Base-by-base conservation (phyloP, 2,888 invertebrate species). In the Mycogona germanica region DNA sequence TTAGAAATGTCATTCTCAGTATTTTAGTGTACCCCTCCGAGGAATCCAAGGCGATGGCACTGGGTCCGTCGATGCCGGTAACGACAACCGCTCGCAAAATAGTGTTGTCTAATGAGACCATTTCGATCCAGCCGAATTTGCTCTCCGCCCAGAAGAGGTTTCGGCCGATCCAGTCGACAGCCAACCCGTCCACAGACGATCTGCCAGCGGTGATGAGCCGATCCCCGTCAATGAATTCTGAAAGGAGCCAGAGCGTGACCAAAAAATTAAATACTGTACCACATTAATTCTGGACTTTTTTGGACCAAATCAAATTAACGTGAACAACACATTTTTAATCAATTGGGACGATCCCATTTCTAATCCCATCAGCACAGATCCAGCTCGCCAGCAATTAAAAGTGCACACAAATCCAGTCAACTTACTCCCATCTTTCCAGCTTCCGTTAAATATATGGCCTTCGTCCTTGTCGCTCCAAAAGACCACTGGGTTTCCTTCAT, bases 121-220 rank as follows among this genome's bases (percentile, higher is more conserved):
- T 17, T 52, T 52, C 52, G 6, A 52, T 52, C 52, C 32, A 32
- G 2, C 45, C 44, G 46, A 23, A 30, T 30, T 19, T 29, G 35
- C 52, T 52, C 46, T 52, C 52, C 14, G 46, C 52, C 46, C 48
- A 52, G 17, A 46, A 52, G n/a, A 52, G 29, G 21, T 52, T 52
- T 2, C 46, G 14, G 3, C 6, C 52, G 17, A 52, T 52, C 52
- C 52, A 52, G 35, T 52, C 52, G 9, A 52, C 46, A 26, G 52
- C 52, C 7, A 52, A 46, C 17, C 52, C 52, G 29, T 52, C 52
- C 9, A 52, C 46, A 35, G 47, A 17, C 7, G 17, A 32, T 9
- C 44, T 30, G 9, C 52, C 52, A 32, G 28, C n/a, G 29, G 25
- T 30, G 9, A 47, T 46, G 32, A 52, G 17, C 3, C 21, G 9